Base-by-base conservation (phyloP, 2,888 invertebrate genomes). In the Drosophila longiperda region DNA sequence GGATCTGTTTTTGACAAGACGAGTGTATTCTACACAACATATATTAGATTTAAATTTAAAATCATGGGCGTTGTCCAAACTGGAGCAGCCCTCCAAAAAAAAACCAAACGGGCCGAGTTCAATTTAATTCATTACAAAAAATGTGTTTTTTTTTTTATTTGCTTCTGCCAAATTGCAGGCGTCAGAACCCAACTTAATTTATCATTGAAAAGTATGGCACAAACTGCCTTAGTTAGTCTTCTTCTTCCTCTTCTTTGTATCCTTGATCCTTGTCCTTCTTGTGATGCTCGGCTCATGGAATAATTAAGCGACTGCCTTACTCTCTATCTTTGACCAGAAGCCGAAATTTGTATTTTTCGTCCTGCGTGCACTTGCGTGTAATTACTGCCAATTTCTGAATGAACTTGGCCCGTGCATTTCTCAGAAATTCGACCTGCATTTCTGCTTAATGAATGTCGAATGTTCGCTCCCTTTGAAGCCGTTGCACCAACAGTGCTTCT, bases 61-160 rank as follows among this genome's bases (percentile, higher is more conserved):
- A 26, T 70, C 64, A 58, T 70, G 72, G 85, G 77, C 78, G 88
- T 82, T 71, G 58, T 73, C 65, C 66, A 77, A 84, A 82, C 71
- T 74, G 78, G 75, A 77, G 75, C 74, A 80, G 45, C 55, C 64
- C n/a, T 29, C 9, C n/a, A 36, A 26, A 57, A 52, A 55, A 55
- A 3, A 45, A 20, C 33, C 32, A 38, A 45, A 52, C 33, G 26
- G 49, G 26, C 55, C 49, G 26, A 62, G 73, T 73, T 80, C 80
- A 83, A 89, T 90, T 90, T 87, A 89, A 81, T 91, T 87, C 80
- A 82, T 87, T 90, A 90, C 75, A 81, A 71, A 81, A 88, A 40
- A 29, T 29, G 29, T 29, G 23, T 38, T 53, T 32, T 45, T 38
- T 67, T 53, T 33, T 62, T 66, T 65, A 69, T 59, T 60, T 52